Evolutionary conservation across 2,113 vertebrate genomes (phyloP).

Genomic region (Anarhynchus alexandrinus): DNA sequence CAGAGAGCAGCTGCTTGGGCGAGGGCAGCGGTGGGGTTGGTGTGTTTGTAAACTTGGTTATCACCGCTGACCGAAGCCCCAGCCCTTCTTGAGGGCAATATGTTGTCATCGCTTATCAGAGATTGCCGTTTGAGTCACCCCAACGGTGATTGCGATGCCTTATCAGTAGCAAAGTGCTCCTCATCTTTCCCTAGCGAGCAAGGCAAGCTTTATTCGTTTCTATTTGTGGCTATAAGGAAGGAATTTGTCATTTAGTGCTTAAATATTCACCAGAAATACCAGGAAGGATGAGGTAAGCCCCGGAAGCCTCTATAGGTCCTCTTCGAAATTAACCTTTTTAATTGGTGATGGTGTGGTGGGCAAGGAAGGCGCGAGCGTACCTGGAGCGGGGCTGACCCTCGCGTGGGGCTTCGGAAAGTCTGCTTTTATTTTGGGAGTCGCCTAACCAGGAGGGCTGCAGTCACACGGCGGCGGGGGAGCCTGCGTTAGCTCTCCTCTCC

Average conservation of each 20-base stretch:
- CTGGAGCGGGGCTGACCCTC: neutral
- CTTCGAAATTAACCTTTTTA: neutral
- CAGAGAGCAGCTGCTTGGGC: neutral
- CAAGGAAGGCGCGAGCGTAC: no score
- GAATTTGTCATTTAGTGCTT: neutral
- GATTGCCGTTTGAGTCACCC: neutral
- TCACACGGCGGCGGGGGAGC: neutral
- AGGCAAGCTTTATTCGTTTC: neutral
- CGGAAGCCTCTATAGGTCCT: neutral
- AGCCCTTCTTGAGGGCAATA: neutral
- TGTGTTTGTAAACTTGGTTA: neutral
- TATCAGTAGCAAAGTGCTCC: neutral
- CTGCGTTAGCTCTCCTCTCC: neutral
- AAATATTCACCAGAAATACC: slow-evolving; percentile 14
- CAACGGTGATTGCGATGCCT: fast-evolving
- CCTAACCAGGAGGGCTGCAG: neutral
- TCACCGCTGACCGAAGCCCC: fast-evolving
- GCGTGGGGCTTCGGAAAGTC: fast-evolving
- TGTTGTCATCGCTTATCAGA: neutral
- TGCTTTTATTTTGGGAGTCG: neutral
- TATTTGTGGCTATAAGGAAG: neutral
- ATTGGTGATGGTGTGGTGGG: neutral
- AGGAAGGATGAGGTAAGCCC: neutral
- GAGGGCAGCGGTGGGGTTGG: no score
- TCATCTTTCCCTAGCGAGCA: neutral